Percentiles rank a stretch among this genome's conserved stretches.
phyloP scores from a whole-genome alignment of 2,888 invertebrate genomes.

The Beris morrisii region DNA sequence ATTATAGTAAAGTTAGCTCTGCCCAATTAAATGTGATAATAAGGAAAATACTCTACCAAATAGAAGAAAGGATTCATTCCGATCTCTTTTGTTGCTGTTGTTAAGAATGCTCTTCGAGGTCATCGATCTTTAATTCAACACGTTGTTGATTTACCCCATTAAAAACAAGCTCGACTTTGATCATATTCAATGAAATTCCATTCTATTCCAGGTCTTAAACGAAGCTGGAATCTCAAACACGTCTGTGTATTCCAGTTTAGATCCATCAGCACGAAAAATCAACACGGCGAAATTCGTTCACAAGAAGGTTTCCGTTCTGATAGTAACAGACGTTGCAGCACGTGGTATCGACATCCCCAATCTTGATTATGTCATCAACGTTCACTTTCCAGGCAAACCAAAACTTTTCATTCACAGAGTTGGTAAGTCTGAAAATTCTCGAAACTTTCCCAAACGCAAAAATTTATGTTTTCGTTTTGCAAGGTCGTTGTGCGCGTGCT shows the following conservation, averaged over 20 bases:
- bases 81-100: too few relatives aligned
- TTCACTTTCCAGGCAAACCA: constrained; percentile 94
- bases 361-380: constrained; percentile 94
- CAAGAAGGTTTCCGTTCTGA: constrained; percentile 77
- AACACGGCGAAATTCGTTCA: constrained; percentile 87
- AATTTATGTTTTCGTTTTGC: constrained; percentile 31
- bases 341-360: constrained; percentile 96
- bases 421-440: constrained; percentile 63
- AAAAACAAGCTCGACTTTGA: too few relatives aligned
- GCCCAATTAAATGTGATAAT: too few relatives aligned
- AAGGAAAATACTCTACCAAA: too few relatives aligned
- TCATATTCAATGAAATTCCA: too few relatives aligned
- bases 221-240: constrained; percentile 79
- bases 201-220: constrained; percentile 51
- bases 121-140: too few relatives aligned
- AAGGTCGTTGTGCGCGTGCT: constrained; percentile 91
- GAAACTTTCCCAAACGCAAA: background rate
- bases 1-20: too few relatives aligned
- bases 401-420: constrained; percentile 98
- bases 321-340: constrained; percentile 98
- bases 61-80: too few relatives aligned
- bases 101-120: too few relatives aligned
- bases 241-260: constrained; percentile 92
- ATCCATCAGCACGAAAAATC: constrained; percentile 92
- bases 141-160: background rate